A percentile compares a stretch with the other conserved stretches of the same genome.
Conservation (phyloP, 2,113 vertebrate species). For the Vanacampus margaritifer region DNA sequence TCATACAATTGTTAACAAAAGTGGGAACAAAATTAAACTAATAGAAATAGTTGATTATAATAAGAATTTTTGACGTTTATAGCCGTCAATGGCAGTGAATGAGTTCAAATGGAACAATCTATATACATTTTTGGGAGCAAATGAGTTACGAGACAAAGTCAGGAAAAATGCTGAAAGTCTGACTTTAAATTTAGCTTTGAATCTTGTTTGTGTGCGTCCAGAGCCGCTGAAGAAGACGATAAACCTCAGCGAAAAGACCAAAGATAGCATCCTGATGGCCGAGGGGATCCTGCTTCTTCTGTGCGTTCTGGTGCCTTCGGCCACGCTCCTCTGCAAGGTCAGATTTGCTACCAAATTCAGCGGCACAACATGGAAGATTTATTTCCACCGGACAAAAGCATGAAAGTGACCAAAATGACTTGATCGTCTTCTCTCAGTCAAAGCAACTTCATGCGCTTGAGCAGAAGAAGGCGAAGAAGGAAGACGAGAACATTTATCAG, state of each 20-base stretch:
- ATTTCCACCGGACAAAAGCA: conserved; percentile 2
- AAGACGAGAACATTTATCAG: conserved; percentile 79
- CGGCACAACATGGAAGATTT: neutral
- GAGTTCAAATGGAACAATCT: too few species aligned
- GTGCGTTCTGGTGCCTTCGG: conserved; percentile 61
- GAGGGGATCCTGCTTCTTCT: conserved; percentile 70
- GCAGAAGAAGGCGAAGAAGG: conserved; percentile 50
- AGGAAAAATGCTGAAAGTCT: neutral
- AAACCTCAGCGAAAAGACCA: conserved; percentile 60
- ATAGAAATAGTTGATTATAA: too few species aligned
- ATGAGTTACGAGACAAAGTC: too few species aligned
- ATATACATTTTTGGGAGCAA: too few species aligned
- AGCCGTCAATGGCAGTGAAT: too few species aligned
- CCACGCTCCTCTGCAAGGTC: conserved; percentile 65
- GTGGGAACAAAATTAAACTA: too few species aligned
- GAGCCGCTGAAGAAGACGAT: conserved; percentile 57
- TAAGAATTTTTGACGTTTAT: too few species aligned
- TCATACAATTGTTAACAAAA: too few species aligned
- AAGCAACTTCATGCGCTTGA: conserved; percentile 46
- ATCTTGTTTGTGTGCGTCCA: conserved; percentile 26
- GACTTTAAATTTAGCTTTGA: neutral
- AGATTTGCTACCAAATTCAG: conserved; percentile 9
- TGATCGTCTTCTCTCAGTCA: conserved; percentile 44
- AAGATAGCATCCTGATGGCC: conserved; percentile 69
- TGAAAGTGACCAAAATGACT: neutral